Evolutionary conservation across 1,140 invertebrate species (phyloP), one percentile per base, ranked within the genome.

Genomic region (Pseudomyrmex dendroicus): DNA sequence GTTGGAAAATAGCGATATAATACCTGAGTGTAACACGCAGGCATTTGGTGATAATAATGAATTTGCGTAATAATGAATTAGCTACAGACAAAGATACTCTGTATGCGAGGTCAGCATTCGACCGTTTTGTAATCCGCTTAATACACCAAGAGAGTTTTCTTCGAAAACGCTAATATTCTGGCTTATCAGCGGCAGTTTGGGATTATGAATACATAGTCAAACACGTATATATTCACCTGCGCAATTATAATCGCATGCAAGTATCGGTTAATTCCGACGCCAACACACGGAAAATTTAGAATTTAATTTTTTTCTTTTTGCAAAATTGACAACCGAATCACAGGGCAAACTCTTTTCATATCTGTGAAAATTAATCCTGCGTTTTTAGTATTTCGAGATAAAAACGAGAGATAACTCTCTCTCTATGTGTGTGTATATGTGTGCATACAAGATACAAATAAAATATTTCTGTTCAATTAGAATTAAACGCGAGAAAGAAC

Each of bases 341-440:
- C 20, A 48, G 48, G 63, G 2, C 0, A 50, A 63, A 13, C 3
- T 62, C 2, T 12, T 10, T 9, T 5, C 1, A 46, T 25, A 48
- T n/a, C 22, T 25, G 44, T 7, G 25, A 50, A 48, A 74, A 73
- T 62, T 62, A 62, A 62, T 48, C 46, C 8, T 73, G 4, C 25
- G 25, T 54, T 25, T 62, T 22, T 73, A 73, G 17, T 44, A 48
- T 9, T 73, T 20, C 50, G 2, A 12, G 20, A 54, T 9, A 22
- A 22, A 62, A 62, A 5, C 17, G 4, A 13, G 13, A 15, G 22
- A 62, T 22, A 22, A 25, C 25, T 22, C 1, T 20, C 7, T 61
- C 20, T 62, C 22, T 15, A 7, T 22, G 10, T 20, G 13, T 13
- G 22, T 22, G 10, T 20, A 20, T 20, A 20, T 5, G 35, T 0